Evolutionary conservation across 2,888 invertebrate species (phyloP), one percentile per base, ranked within the genome.

Genomic region (Biston betularia): DNA sequence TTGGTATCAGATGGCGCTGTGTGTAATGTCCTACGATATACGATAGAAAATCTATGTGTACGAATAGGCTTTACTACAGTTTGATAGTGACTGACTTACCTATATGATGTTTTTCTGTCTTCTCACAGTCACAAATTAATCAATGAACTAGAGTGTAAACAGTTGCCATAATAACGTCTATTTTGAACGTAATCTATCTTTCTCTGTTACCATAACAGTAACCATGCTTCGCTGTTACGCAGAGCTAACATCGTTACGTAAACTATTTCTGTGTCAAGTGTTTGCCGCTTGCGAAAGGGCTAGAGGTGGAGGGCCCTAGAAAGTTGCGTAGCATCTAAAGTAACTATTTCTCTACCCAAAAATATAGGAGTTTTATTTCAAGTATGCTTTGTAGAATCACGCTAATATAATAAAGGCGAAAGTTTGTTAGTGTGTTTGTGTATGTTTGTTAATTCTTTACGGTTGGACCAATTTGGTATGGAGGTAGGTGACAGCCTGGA

Each of bases 211-310:
- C 38, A 38, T 53, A 40, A 53, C 40, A 40, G 53, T 53, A 4
- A 1, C 35, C 35, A 35, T 14, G 12, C 33, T 15, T 46, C 6
- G 50, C n/a, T 54, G 53, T 54, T 54, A 54, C 40, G 46, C 7
- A 12, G 55, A 38, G 10, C 38, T 55, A 12, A 15, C 38, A 58
- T 62, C 24, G 24, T 66, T 57, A 58, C 63, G 57, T 50, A 63
- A 63, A 38, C 12, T 0, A 1, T 57, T 46, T 58, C 57, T 63
- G 57, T 63, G 58, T 63, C 63, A 52, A 63, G 50, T 45, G 55
- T 49, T 45, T 12, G 8, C 15, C 33, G 62, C 44, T 63, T 63
- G 38, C 58, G 63, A 57, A 38, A 63, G 58, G 46, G 57, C 57
- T 52, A 33, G 46, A 48, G 48, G 45, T 56, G 56, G n/a, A 44